Evolutionary conservation across 2,797 vertebrate species (phyloP).

Genomic region (Pygocentrus nattereri): DNA sequence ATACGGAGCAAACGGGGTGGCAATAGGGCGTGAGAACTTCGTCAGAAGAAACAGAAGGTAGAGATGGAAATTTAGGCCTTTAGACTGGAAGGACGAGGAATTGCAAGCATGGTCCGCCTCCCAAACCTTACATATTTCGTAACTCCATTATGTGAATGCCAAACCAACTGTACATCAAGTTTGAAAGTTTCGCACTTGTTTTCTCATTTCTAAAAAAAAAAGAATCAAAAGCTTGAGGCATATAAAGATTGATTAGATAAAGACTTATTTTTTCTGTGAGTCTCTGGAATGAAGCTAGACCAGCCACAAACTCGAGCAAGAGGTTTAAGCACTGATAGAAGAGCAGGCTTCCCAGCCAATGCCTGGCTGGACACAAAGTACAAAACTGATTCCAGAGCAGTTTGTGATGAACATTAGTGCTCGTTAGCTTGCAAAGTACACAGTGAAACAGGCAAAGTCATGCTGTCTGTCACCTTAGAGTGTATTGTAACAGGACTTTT

Average conservation of each 20-base stretch:
- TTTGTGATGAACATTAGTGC: not conserved
- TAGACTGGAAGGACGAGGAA: too few relatives aligned
- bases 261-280: not conserved
- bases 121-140: too few relatives aligned
- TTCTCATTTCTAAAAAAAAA: too few relatives aligned
- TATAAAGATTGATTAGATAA: not conserved
- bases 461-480: not conserved
- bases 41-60: too few relatives aligned
- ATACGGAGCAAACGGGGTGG: too few relatives aligned
- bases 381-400: not conserved
- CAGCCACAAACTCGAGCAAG: slow-evolving; percentile 21
- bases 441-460: not conserved
- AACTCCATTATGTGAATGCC: too few relatives aligned
- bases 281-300: slow-evolving; percentile 54
- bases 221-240: not conserved
- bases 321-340: not conserved
- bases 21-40: too few relatives aligned
- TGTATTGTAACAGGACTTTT: not conserved
- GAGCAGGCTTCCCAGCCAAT: not conserved
- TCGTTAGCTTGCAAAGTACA: not conserved
- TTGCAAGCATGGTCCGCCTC: too few relatives aligned
- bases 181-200: too few relatives aligned
- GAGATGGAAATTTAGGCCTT: too few relatives aligned
- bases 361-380: not conserved
- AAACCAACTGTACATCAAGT: too few relatives aligned